These are phyloP conservation scores for Acinonyx jubatus DNA, from an alignment of 2,113 vertebrate genomes.

Conservation along the genomic window DNA sequence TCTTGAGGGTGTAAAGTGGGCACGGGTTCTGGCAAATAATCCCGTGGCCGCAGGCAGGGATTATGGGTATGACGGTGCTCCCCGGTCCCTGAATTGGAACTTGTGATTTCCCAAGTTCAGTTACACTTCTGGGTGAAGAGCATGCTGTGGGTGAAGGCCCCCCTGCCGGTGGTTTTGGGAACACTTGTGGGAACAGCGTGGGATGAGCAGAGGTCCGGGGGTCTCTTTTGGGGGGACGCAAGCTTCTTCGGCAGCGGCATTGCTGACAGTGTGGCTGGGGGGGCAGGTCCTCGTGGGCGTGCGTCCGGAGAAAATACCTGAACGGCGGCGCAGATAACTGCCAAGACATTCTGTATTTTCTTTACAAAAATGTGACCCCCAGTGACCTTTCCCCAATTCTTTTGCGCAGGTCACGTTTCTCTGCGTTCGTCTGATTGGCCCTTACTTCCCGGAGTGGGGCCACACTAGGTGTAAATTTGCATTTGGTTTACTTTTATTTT, in stretches of 20 bases:
- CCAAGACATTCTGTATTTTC: not conserved
- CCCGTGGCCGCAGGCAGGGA: too few species aligned
- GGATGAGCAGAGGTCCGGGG: not conserved
- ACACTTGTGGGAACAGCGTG: not conserved
- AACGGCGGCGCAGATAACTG: not conserved
- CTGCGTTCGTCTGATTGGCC: not conserved
- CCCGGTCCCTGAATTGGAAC: too few species aligned
- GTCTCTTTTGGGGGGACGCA: accelerated
- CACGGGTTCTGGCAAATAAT: not conserved
- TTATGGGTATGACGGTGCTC: accelerated
- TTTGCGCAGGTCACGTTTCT: not conserved
- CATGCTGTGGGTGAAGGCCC: accelerated
- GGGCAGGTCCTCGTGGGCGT: not conserved
- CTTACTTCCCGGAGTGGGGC: not conserved
- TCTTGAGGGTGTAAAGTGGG: not conserved
- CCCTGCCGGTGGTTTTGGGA: not conserved
- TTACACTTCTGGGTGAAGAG: not conserved
- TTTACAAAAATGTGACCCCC: not conserved
- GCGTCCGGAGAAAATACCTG: not conserved
- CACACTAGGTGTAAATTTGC: not conserved
- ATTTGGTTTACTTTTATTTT: not conserved
- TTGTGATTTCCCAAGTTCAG: not conserved
- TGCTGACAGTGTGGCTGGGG: not conserved
- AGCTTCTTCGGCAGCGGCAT: not conserved
- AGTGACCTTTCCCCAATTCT: not conserved